Base-by-base conservation (phyloP, 2,888 invertebrate species). In the Coecobrya sp. region DNA sequence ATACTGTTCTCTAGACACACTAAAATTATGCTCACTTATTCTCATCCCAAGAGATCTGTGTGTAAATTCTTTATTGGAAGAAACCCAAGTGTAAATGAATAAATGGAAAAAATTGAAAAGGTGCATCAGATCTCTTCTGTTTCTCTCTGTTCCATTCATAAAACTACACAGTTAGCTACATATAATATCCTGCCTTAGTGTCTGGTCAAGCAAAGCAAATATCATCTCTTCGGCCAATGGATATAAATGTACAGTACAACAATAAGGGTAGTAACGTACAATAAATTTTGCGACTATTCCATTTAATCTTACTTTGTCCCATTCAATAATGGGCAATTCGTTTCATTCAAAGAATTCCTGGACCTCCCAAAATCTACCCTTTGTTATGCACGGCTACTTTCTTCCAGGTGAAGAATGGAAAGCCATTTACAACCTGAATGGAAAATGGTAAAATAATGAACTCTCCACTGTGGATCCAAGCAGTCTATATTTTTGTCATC, bases 401-500 rank as follows among this genome's bases (percentile, higher is more conserved):
- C 68, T 86, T 85, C 19, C 11, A 65, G n/a, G 27, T 16, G 22
- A 49, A 73, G 42, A 65, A 85, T 59, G 25, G 30, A 84, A 70
- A 73, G 79, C 45, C 19, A 82, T 76, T 79, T 88, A 73, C 62
- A 62, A 13, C 13, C 19, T 22, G 45, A 86, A 91, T 62, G 36
- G 86, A 82, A 82, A 91, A 79, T 91, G 70, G 87, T 19, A 5
- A 87, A 91, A 87, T 91, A 73, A 91, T 91, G 91, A 91, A 87
- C 82, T 91, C 55, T 59, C 59, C 70, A 82, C 81, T 62, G 13
- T 8, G 73, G 62, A 87, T 42, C 76, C 59, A 55, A 16, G 59
- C 59, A 91, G 87, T 91, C 87, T 82, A 91, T 91, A 91, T 73
- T 70, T 87, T 91, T 91, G 59, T 86, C 91, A 84, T 91, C 89